Conservation (phyloP, 37 sponge, comb jelly and placozoan species). For the Diacarnus erythraeanus region DNA sequence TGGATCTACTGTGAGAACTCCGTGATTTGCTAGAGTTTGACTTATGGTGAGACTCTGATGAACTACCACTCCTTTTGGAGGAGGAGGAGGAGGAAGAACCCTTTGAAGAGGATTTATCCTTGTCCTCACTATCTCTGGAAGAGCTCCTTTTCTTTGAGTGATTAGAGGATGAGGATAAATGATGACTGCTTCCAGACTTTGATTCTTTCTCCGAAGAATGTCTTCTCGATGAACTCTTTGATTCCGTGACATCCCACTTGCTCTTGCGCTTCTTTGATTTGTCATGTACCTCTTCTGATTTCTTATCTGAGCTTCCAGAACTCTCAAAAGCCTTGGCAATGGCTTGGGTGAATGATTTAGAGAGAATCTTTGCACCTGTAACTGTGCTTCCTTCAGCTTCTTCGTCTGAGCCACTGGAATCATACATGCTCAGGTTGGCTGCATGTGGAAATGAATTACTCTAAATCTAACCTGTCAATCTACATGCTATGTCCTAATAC, state of each 20-base stretch:
- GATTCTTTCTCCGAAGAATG: neutral
- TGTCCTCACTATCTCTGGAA: neutral
- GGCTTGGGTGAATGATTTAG: conserved; percentile 6
- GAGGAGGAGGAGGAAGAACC: neutral
- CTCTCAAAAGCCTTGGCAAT: conserved; percentile 22
- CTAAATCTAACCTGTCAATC: no score
- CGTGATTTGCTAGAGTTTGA: conserved; percentile 6
- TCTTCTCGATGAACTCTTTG: neutral
- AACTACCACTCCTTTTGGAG: neutral
- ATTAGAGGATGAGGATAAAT: neutral
- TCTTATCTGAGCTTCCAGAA: neutral
- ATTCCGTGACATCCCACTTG: neutral
- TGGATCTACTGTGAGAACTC: neutral
- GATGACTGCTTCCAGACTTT: neutral
- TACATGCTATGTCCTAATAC: no score
- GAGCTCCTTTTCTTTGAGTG: neutral
- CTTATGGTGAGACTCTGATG: neutral
- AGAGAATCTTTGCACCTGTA: conserved; percentile 12
- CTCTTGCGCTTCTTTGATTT: conserved; percentile 5
- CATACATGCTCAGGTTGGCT: no score
- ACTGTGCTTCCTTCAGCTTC: neutral
- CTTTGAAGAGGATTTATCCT: neutral
- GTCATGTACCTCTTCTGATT: neutral
- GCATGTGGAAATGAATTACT: no score
- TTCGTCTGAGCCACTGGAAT: conserved; percentile 41